phyloP scores from a whole-genome alignment of 2,797 vertebrate genomes.

The Spinus pinus region DNA sequence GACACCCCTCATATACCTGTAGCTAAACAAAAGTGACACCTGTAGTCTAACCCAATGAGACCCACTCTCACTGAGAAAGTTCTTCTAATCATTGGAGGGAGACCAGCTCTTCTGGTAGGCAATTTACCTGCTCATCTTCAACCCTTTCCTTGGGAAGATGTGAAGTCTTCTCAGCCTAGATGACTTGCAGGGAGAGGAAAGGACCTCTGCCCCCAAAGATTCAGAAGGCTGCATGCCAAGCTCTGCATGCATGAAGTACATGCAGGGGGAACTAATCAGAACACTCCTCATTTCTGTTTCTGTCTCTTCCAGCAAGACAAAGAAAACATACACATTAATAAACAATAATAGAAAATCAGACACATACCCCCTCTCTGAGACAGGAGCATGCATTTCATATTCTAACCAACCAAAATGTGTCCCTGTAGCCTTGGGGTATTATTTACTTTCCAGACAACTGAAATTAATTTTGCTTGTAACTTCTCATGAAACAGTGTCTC shows the following conservation, averaged over 20 bases:
- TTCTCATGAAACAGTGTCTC: background rate
- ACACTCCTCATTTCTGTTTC: background rate
- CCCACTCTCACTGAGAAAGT: background rate
- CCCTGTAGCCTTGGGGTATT: background rate
- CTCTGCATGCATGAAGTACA: background rate
- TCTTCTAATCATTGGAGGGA: background rate
- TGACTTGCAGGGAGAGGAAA: background rate
- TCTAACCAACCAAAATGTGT: background rate
- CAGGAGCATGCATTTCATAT: background rate
- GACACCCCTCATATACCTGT: background rate
- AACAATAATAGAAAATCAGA: background rate
- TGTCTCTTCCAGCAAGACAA: background rate
- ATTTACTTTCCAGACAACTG: background rate
- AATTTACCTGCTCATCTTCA: background rate
- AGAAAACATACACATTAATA: background rate
- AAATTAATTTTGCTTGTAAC: constrained; percentile 5
- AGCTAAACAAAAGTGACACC: background rate
- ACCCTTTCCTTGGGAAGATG: background rate
- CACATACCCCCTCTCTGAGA: background rate
- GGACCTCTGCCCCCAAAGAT: background rate
- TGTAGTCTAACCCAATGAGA: background rate
- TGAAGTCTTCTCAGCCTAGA: background rate
- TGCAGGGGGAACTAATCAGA: background rate
- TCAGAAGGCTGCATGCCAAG: background rate
- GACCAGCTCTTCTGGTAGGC: background rate